phyloP scores from a whole-genome alignment of 2,797 vertebrate species.

The Hylomyscus alleni region DNA sequence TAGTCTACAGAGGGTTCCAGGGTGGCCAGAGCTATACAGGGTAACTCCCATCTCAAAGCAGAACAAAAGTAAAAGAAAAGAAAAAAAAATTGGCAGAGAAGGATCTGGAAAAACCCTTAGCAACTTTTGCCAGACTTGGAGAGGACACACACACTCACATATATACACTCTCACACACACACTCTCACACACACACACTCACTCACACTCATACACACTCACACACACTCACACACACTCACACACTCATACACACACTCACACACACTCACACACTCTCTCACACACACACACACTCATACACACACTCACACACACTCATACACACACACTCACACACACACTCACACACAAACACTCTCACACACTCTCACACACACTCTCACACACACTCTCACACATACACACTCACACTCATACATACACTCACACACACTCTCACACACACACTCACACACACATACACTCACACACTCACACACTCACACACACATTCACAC shows the following conservation, averaged over 20 bases:
- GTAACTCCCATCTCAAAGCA: background rate
- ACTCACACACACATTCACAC: background rate
- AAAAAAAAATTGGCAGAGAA: background rate
- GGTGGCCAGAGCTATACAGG: background rate
- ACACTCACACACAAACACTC: background rate
- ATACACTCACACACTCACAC: fast-evolving
- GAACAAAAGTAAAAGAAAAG: background rate
- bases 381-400: background rate
- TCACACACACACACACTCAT: background rate
- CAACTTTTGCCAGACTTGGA: background rate
- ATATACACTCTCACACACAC: background rate
- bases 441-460: too few species aligned
- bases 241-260: fast-evolving
- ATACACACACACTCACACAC: background rate
- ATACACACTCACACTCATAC: fast-evolving
- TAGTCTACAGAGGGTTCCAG: background rate
- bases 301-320: background rate
- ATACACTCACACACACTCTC: background rate
- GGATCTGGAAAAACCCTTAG: background rate
- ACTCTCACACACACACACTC: background rate
- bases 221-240: background rate
- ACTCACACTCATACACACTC: too few species aligned
- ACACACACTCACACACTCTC: background rate
- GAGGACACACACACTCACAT: background rate
- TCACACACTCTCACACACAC: background rate